Conservation (phyloP, 2,113 vertebrate genomes). For the Eublepharis macularius region DNA sequence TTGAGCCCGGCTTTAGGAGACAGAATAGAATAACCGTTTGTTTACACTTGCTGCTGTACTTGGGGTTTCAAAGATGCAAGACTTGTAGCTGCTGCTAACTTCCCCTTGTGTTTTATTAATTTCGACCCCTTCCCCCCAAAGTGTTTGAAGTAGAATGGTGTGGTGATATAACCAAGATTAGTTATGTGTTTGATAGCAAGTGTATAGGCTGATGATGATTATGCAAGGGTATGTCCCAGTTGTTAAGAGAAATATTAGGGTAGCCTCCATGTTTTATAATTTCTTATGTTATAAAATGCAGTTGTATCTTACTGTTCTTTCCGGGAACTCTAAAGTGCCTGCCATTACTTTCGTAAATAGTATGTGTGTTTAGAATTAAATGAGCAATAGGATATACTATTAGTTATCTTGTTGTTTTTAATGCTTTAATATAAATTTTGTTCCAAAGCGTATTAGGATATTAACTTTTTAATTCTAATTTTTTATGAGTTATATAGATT, state of each 20-base stretch:
- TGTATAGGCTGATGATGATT: background rate
- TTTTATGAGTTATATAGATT: background rate
- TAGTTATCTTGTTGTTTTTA: background rate
- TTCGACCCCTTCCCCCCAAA: background rate
- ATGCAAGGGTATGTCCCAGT: background rate
- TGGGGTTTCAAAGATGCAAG: background rate
- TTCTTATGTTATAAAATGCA: background rate
- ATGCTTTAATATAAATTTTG: background rate
- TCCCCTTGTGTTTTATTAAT: background rate
- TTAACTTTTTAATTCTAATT: background rate
- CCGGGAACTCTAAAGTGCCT: background rate
- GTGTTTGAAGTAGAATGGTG: background rate
- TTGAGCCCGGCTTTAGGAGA: background rate
- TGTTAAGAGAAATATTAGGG: background rate
- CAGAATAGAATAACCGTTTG: background rate
- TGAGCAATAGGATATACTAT: background rate
- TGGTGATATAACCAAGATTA: slow-evolving; percentile 2
- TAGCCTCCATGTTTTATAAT: background rate
- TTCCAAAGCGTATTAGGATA: background rate
- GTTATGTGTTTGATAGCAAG: background rate
- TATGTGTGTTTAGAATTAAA: background rate
- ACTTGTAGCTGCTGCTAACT: background rate
- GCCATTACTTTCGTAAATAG: background rate
- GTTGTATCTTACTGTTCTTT: background rate
- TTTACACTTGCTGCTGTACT: background rate